Base-by-base conservation (phyloP, 2,888 invertebrate species). In the Alentia gelatinosa region DNA sequence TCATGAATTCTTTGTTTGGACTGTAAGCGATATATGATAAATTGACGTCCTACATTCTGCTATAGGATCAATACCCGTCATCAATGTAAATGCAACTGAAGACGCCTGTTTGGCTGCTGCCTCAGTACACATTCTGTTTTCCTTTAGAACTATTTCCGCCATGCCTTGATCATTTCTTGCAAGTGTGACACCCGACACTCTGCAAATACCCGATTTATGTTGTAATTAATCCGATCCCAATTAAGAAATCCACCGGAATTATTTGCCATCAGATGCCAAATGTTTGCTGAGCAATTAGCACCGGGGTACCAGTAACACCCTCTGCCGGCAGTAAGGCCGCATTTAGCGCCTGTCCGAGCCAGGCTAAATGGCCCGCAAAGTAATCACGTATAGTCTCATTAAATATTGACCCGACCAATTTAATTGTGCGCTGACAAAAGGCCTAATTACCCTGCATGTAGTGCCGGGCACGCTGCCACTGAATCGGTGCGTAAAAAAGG, bases 381-480 rank as follows among this genome's bases (percentile, higher is more conserved):
- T 68, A 68, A 68, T 68, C 68, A 68, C 68, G 30, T 68, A 68
- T 68, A 68, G 68, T 30, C 68, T 30, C 68, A 68, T 68, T 68
- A 68, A 68, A 68, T 68, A 68, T 68, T 68, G 68, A 68, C 68
- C 26, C 26, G 30, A 26, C 68, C 68, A 68, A 68, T 68, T 68
- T 68, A 68, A 68, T 68, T 68, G 68, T 68, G 30, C 15, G 26
- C 30, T 68, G 56, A 68, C 68, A 68, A 68, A 68, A 30, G 68
- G 12, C 30, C 68, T 68, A 68, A 68, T 68, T 68, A 68, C 68
- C 68, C 33, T n/a, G 68, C 12, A 30, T 12, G 68, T 68, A 68
- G 68, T 26, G 19, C 19, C n/a, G 33, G 68, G 68, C 68, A 68
- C 26, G 68, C 68, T 26, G 30, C n/a, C 12, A 30, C 12, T 30